Evolutionary conservation across 2,113 vertebrate species (phyloP), one percentile per base, ranked within the genome.

Genomic region (Sterna hirundo): DNA sequence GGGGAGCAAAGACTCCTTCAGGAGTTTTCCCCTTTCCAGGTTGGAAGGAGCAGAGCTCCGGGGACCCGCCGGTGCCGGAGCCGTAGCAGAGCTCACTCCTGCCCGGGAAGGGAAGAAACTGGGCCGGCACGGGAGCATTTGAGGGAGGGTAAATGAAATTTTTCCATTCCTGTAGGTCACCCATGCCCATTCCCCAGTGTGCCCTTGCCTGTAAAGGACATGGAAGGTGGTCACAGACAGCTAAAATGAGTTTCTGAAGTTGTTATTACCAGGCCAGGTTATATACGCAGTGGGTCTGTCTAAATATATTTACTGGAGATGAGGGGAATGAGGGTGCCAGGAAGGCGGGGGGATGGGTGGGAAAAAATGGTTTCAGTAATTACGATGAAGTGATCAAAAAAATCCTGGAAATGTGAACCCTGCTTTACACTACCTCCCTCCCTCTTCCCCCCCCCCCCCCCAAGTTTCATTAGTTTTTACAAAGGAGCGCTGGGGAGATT

Each of bases 391-490:
- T 76, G 57, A 95, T 93, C 57, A 93, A 89, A 94, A 94, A 91
- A 79, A 72, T 32, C 49, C 65, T 82, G 86, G 54, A 72, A 94
- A 80, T 1, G 0, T 8, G 83, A 88, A 94, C 30, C 13, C 44
- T 93, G 80, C 54, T 83, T 86, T 83, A 64, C 40, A 32, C 34
- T 32, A n/a, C 49, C 54, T 72, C 71, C 36, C 65, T 72, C 42
- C 57, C 9, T 21, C 13, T 42, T 40, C 10, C 40, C 40, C 40
- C 36, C 8, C 18, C 9, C 34, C 15, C 2, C 23, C 5, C 30
- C 15, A 81, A 25, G 62, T 91, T 97, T 92, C 96, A 94, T 96
- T 93, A 95, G 54, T 79, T 95, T 91, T 70, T 69, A 88, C 90
- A 85, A 87, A 93, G 79, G 78, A 94, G 58, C 13, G 8, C 80